phyloP scores from a whole-genome alignment of 2,797 vertebrate species.

The Bovichtus variegatus region DNA sequence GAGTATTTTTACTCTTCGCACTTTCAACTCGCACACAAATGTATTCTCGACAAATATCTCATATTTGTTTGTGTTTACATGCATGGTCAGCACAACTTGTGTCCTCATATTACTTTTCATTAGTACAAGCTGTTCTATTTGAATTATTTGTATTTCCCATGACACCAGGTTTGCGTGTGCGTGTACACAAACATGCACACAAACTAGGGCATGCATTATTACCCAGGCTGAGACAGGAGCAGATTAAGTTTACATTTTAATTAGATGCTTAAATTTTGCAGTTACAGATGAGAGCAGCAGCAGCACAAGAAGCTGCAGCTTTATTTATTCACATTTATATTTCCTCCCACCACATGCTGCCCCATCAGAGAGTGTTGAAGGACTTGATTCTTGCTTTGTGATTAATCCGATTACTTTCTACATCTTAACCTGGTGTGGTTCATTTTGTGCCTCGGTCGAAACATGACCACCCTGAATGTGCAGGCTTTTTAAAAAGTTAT shows the following conservation, averaged over 20 bases:
- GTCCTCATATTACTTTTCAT: conserved; percentile 35
- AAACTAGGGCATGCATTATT: conserved; percentile 55
- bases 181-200: conserved; percentile 18
- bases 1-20: background rate
- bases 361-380: background rate
- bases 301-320: background rate
- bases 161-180: conserved; percentile 14
- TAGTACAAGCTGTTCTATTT: conserved; percentile 46
- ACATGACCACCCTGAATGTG: background rate
- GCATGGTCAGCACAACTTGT: background rate
- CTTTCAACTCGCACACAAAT: background rate
- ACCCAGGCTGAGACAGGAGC: conserved; percentile 26
- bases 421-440: background rate
- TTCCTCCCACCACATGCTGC: background rate
- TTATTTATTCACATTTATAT: conserved; percentile 1
- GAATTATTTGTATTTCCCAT: conserved; percentile 60
- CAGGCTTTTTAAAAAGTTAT: background rate
- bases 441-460: background rate
- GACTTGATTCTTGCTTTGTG: background rate
- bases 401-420: background rate
- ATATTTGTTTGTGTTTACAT: conserved; percentile 21
- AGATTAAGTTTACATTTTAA: conserved; percentile 55
- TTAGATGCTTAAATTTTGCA: conserved; percentile 24
- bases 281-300: conserved; percentile 4
- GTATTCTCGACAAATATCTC: conserved; percentile 1